These are phyloP conservation scores for Cossypha polioptera DNA, from an alignment of 2,797 vertebrate genomes.

Conservation along the genomic window DNA sequence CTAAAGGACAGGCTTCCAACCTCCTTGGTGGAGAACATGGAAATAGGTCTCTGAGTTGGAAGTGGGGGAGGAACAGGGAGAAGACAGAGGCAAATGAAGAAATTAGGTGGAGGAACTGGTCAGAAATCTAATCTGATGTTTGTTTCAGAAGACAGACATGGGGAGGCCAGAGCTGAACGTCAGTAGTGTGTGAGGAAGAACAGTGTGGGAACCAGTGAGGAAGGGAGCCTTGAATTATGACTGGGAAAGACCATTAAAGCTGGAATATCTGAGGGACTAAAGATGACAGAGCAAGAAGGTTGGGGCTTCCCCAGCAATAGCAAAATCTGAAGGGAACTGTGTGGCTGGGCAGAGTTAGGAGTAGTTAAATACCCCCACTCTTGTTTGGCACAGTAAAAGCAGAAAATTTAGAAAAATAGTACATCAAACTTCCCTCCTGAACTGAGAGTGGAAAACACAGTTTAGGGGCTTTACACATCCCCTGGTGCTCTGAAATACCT, in stretches of 20 bases:
- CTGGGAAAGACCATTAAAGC: neutral
- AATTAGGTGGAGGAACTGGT: neutral
- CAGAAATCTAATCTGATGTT: neutral
- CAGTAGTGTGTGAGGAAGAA: neutral
- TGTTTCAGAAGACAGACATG: neutral
- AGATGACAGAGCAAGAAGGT: neutral
- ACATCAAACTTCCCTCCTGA: neutral
- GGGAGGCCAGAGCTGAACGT: neutral
- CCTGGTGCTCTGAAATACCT: neutral
- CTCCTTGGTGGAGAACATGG: neutral
- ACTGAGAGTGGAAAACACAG: neutral
- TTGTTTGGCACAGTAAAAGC: neutral
- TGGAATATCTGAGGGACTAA: neutral
- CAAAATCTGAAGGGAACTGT: neutral
- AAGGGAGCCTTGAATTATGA: neutral
- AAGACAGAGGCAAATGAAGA: neutral
- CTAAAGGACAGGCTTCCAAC: neutral
- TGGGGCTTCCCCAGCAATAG: neutral
- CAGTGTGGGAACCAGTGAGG: neutral
- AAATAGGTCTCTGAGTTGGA: neutral
- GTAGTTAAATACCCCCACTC: neutral
- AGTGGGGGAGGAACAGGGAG: neutral
- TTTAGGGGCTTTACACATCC: neutral
- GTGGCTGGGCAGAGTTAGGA: neutral
- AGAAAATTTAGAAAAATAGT: neutral